A percentile compares a stretch with the other conserved stretches of the same genome.
Conservation (phyloP, 2,888 invertebrate species). For the Dasysyrphus albostriatus region DNA sequence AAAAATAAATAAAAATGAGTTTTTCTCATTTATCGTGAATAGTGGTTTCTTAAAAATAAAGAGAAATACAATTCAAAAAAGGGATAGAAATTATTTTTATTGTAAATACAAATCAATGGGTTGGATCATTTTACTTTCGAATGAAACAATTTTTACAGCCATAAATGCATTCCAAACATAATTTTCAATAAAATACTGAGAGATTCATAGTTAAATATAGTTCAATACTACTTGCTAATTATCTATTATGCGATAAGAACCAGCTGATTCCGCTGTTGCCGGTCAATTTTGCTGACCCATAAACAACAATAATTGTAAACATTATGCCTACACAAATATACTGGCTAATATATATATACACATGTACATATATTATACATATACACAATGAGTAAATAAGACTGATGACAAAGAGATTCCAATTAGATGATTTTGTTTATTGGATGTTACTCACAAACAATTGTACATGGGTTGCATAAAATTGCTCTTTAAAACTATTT, state of each 20-base stretch:
- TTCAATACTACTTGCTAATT: neutral
- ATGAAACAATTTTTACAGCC: too few relatives aligned
- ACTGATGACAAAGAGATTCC: neutral
- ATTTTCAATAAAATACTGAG: neutral
- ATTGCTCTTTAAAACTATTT: too few relatives aligned
- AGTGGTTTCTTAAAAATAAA: too few relatives aligned
- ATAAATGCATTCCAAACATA: too few relatives aligned
- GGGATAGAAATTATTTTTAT: too few relatives aligned
- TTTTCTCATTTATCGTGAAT: too few relatives aligned
- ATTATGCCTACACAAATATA: neutral
- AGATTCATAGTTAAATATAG: neutral
- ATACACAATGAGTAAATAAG: neutral
- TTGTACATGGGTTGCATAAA: neutral
- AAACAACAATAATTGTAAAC: slow-evolving; percentile 5
- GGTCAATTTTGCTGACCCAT: slow-evolving; percentile 11
- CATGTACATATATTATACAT: neutral
- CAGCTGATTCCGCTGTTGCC: neutral
- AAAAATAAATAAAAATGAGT: too few relatives aligned
- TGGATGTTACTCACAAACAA: neutral
- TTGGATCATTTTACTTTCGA: too few relatives aligned
- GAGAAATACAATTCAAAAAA: too few relatives aligned
- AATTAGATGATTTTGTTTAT: neutral
- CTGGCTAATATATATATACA: neutral
- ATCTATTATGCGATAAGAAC: neutral
- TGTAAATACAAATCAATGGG: too few relatives aligned